Conservation (phyloP, 2,888 invertebrate species). For the Dexiosoma caninum region DNA sequence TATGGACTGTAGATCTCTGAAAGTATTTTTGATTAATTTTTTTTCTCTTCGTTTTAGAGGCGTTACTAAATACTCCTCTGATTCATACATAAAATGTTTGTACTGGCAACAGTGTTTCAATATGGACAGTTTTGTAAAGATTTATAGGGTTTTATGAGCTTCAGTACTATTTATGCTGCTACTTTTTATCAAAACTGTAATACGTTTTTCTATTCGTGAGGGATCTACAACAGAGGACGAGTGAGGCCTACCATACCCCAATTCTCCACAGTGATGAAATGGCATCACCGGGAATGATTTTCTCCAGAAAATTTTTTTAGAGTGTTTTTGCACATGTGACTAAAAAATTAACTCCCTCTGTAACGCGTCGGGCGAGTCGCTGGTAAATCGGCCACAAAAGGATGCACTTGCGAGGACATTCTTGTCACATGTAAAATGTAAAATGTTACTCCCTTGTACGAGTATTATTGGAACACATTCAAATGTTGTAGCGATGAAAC, state of each 20-base stretch:
- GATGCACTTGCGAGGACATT: too few species aligned
- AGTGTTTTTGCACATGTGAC: too few species aligned
- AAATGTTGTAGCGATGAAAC: too few species aligned
- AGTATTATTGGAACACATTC: too few species aligned
- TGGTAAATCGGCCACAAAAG: too few species aligned
- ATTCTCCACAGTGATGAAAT: too few species aligned
- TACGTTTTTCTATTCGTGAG: background rate
- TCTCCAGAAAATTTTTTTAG: too few species aligned
- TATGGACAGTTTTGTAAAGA: background rate
- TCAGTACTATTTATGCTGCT: background rate
- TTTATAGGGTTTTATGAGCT: background rate
- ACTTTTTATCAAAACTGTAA: background rate
- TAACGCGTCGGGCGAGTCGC: too few species aligned
- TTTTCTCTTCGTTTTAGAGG: constrained; percentile 35
- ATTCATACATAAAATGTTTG: constrained; percentile 41
- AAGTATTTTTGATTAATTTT: background rate
- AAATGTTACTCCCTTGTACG: too few species aligned
- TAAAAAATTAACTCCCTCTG: too few species aligned
- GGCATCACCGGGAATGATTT: too few species aligned
- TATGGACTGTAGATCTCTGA: constrained; percentile 24
- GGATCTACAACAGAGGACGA: background rate
- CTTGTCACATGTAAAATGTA: too few species aligned
- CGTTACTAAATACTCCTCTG: constrained; percentile 52
- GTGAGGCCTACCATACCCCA: background rate
- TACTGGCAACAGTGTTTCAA: constrained; percentile 27